Base-by-base conservation (phyloP, 2,797 vertebrate species). In the Ciconia nigra region DNA sequence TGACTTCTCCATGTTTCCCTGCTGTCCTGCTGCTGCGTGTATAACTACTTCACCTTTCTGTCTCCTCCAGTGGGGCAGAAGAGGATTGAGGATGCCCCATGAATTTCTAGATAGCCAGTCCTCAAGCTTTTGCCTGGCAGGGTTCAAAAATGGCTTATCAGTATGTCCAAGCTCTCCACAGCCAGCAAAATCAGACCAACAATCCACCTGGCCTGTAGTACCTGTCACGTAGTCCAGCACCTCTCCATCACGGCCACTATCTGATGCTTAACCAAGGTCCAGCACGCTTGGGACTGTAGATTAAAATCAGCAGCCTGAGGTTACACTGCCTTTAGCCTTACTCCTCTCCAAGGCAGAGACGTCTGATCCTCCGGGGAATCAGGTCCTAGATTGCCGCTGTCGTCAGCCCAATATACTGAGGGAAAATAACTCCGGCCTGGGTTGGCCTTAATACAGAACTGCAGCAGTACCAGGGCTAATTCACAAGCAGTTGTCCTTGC, bases 301-400 rank as follows among this genome's bases (percentile, higher is more conserved):
- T 72, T 21, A 61, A 71, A 88, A 83, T 26, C 94, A 65, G 29
- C 52, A 87, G 29, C 41, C 61, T 76, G 94, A 85, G 47, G 39
- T 79, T 59, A 82, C 24, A 13, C 44, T 31, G 41, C 41, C 54
- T 52, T 67, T 37, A 86, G 61, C 76, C 65, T 46, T 26, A 49
- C 39, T 81, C 37, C 49, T 83, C 35, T 54, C 54, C 46, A 42
- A 58, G 46, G 66, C 54, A 63, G 58, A 83, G 61, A 39, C 22
- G 69, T 28, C 71, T 47, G 42, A 70, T 89, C 82, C 82, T 59
- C 72, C 42, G 35, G 21, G 33, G 57, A 87, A 20, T 54, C 76
- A 81, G 76, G 65, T 31, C 72, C 69, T 47, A 21, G 24, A 42
- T 31, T 84, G 76, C 26, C 41, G 46, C 57, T 59, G n/a, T 59